Evolutionary conservation across 2,113 vertebrate genomes (phyloP).

Genomic region (Bostrychus sinensis): DNA sequence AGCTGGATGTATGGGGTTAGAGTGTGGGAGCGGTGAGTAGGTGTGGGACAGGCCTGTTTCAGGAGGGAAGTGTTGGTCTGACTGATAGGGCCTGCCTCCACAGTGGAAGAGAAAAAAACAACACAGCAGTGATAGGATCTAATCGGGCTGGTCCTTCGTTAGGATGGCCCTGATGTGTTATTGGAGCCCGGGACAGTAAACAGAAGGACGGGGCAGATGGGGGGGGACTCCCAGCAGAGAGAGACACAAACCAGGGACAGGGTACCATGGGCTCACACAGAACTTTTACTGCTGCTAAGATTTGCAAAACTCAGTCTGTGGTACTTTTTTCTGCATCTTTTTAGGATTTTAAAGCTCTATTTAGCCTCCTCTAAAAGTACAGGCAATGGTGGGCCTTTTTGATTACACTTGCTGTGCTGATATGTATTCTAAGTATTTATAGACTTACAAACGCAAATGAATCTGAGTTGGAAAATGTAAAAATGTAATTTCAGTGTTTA

Average conservation of each 20-base stretch:
- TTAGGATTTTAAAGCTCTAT: too few species aligned
- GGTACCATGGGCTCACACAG: constrained; percentile 6
- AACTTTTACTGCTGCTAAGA: too few species aligned
- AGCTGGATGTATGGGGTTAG: constrained; percentile 2
- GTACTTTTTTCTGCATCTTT: too few species aligned
- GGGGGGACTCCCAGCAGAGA: constrained; percentile 35
- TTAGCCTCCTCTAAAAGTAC: too few species aligned
- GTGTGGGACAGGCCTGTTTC: constrained; percentile 62
- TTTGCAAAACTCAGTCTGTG: too few species aligned
- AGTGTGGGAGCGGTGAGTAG: constrained; percentile 45
- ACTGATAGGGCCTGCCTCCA: constrained; percentile 46
- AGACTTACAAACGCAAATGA: too few species aligned
- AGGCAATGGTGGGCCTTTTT: too few species aligned
- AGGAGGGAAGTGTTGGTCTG: constrained; percentile 66
- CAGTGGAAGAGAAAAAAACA: constrained; percentile 55
- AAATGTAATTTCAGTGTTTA: too few species aligned
- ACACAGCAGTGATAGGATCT: constrained; percentile 56
- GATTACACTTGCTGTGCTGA: too few species aligned
- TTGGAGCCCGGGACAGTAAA: constrained; percentile 45
- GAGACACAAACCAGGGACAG: constrained; percentile 62
- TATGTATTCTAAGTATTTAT: too few species aligned
- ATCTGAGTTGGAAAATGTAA: too few species aligned
- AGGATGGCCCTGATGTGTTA: constrained; percentile 57
- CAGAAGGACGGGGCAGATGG: constrained; percentile 11
- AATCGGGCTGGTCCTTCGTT: constrained; percentile 67